phyloP scores from a whole-genome alignment of 2,113 vertebrate genomes.

The Vicugna pacos region DNA sequence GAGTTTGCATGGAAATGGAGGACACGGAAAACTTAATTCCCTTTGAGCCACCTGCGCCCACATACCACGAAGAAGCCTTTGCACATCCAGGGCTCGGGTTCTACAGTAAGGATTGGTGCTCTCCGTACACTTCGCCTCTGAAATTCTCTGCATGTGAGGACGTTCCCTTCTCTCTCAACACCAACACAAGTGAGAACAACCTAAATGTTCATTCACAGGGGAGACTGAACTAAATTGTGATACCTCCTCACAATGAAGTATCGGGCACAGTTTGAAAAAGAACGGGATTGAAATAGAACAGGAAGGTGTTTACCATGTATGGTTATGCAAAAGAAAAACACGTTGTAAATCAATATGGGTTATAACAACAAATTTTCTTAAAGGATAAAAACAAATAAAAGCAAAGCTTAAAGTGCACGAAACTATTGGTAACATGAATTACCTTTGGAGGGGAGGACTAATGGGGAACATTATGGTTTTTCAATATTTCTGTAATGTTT shows the following conservation, averaged over 20 bases:
- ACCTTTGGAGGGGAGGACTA: neutral
- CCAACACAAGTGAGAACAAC: neutral
- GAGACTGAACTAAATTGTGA: neutral
- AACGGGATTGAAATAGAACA: neutral
- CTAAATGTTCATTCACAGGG: neutral
- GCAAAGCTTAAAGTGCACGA: neutral
- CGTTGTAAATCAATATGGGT: neutral
- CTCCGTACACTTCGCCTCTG: neutral
- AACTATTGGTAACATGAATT: neutral
- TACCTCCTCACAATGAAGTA: neutral
- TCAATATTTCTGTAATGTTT: constrained; percentile 12
- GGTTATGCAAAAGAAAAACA: neutral
- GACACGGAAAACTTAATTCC: neutral
- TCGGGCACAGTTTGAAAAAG: neutral
- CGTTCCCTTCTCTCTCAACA: neutral
- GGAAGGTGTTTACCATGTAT: neutral
- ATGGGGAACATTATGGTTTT: neutral
- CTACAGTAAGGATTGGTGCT: neutral
- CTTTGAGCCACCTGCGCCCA: neutral
- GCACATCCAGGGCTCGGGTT: neutral
- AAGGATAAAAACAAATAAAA: neutral
- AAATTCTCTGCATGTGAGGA: neutral
- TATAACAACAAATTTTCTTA: neutral
- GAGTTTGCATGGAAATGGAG: neutral
- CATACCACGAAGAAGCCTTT: neutral